A percentile compares a stretch with the other conserved stretches of the same genome.
Conservation (phyloP, 1,140 invertebrate species). For the Brachionus asplanchnoidis region DNA sequence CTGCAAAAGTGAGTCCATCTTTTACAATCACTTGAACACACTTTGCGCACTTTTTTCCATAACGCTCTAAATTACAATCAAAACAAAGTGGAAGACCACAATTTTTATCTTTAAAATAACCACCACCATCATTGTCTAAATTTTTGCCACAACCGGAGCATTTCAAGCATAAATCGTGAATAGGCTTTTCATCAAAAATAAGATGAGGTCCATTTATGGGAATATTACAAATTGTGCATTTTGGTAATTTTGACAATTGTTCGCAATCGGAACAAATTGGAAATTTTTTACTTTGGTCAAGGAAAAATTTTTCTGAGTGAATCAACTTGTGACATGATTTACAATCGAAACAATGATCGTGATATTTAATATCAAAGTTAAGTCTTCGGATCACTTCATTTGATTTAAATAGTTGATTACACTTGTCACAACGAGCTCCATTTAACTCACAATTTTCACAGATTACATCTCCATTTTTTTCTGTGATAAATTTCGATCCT, state of each 20-base stretch:
- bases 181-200: not conserved
- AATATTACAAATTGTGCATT: not conserved
- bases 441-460: constrained; percentile 28
- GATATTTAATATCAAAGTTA: constrained; percentile 7
- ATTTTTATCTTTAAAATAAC: not conserved
- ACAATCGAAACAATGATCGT: constrained; percentile 17
- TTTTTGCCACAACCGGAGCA: not conserved
- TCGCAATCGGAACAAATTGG: constrained; percentile 4
- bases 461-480: not conserved
- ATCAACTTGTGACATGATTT: not conserved
- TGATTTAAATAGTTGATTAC: not conserved
- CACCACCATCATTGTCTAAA: not conserved
- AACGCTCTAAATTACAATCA: not conserved
- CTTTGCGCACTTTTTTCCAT: not conserved
- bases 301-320: not conserved
- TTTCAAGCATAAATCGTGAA: constrained; percentile 2
- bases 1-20: constrained; percentile 25
- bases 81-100: not conserved
- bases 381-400: not conserved
- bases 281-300: not conserved
- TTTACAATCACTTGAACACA: constrained; percentile 8
- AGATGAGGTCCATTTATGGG: not conserved
- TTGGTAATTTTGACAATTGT: not conserved
- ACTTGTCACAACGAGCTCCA: not conserved
- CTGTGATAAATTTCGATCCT: not conserved